phyloP scores from a whole-genome alignment of 2,113 vertebrate species.

The Scalopus aquaticus region DNA sequence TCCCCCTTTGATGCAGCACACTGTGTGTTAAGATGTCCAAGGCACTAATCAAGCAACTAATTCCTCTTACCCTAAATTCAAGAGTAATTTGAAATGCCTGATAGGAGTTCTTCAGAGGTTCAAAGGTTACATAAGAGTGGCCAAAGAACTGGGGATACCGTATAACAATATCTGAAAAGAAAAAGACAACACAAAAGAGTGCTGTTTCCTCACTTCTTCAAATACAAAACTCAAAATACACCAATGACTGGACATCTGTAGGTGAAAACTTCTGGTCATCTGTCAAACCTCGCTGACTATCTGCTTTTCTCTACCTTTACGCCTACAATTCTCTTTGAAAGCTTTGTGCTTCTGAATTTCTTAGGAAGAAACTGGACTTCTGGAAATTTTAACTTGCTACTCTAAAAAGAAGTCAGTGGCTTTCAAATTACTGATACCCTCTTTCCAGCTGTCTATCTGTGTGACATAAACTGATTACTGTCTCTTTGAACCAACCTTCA shows the following conservation, averaged over 20 bases:
- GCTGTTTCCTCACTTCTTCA: constrained; percentile 38
- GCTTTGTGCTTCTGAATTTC: constrained; percentile 8
- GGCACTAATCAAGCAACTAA: background rate
- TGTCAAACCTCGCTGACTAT: constrained; percentile 24
- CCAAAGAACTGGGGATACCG: constrained; percentile 95
- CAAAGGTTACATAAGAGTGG: constrained; percentile 96
- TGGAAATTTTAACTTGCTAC: background rate
- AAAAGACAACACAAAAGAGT: constrained; percentile 8
- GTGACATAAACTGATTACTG: too few relatives aligned
- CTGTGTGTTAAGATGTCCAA: background rate
- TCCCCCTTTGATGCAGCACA: background rate
- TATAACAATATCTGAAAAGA: constrained; percentile 89
- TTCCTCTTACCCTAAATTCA: constrained; percentile 93
- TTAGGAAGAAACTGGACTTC: background rate
- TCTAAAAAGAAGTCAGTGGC: background rate
- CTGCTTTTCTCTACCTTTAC: background rate
- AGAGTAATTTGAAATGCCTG: constrained; percentile 95
- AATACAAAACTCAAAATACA: constrained; percentile 31
- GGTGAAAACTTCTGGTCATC: background rate
- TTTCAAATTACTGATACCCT: background rate
- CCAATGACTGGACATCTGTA: background rate
- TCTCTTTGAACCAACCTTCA: too few relatives aligned
- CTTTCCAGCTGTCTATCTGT: background rate
- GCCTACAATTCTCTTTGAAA: constrained; percentile 1
- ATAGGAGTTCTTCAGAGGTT: constrained; percentile 96